Base-by-base conservation (phyloP, 2,113 vertebrate genomes). In the Semnopithecus entellus region DNA sequence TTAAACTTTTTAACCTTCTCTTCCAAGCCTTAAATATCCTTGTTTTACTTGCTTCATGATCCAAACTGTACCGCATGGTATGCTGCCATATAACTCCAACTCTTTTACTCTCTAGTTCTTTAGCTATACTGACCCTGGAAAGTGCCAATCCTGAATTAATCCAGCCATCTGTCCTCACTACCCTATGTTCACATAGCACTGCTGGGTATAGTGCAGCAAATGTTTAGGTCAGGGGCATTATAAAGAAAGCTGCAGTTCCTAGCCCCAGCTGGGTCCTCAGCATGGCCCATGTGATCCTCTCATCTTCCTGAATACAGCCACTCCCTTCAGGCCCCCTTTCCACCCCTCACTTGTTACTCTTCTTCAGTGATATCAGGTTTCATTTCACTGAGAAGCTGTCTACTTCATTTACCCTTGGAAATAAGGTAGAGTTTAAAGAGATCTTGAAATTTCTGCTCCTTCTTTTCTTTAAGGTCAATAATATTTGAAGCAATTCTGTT, bases 401-500 rank as follows among this genome's bases (percentile, higher is more conserved):
- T 55, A 32, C 52, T 94, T 91, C n/a, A 32, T 94, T 91, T 35
- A n/a, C 30, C 61, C 96, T 95, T 95, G 16, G 0, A 66, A 0
- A n/a, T 45, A 75, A 82, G 23, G 4, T 92, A 70, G 93, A 50
- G 97, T 38, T 80, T 2, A 75, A 91, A 93, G 30, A 48, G 93
- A 98, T 98, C 91, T 94, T 97, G 94, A 94, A 30, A 88, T 43
- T 16, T 55, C 84, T 78, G 61, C 12, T 13, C 59, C 55, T 75
- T 59, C 61, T 50, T 57, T 30, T 96, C 68, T 70, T n/a, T 75
- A 68, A 93, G 32, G 35, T 82, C 8, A 18, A 8, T 48, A 45
- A 27, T 89, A 72, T 76, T 75, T 91, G 88, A 88, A 96, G 64
- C 59, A 97, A 84, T 86, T 81, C n/a, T 78, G 75, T 83, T 91